Base-by-base conservation (phyloP, 2,888 invertebrate species). In the Omphaloscelis lunosa region DNA sequence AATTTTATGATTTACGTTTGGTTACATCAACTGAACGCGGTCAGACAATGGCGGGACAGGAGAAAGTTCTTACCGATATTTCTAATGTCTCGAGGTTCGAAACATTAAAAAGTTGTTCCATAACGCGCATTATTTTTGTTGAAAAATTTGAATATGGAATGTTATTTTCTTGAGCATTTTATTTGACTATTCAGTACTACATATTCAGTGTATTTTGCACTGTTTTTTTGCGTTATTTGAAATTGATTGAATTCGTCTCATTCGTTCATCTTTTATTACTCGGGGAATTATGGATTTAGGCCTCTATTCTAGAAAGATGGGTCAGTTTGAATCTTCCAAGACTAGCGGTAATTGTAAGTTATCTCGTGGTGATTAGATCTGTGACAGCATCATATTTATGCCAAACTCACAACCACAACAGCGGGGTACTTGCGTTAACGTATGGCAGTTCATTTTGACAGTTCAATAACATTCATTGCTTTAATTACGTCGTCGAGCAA, bases 1-100 rank as follows among this genome's bases (percentile, higher is more conserved):
- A 81, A 80, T 88, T 88, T 87, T 88, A 88, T 87, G 88, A 87
- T 88, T 88, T 87, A 88, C 85, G 81, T 85, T 34, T 34, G 80
- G 82, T 86, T 73, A 83, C 77, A 74, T 80, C 68, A 74, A 82
- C 80, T 82, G 80, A 87, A 77, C 66, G 66, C 71, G 71, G 82
- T 67, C 79, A 65, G 34, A 88, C 85, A 88, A 85, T 85, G 68
- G 73, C 62, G 73, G 80, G 8, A 17, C 34, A 15, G 39, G 68
- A 68, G 88, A 88, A 88, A 88, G 88, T 86, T 75, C 29, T 66
- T 53, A 51, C 61, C 67, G 34, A 82, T 70, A 71, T 73, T 77
- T 80, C 75, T 63, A 84, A 72, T 74, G 80, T 83, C 83, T 85
- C 77, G 59, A 81, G 81, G 69, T 79, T 82, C 68, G 17, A n/a